A percentile compares a stretch with the other conserved stretches of the same genome.
Evolutionary conservation across 2,797 vertebrate species (phyloP).

Genomic region (Pipistrellus nathusii): DNA sequence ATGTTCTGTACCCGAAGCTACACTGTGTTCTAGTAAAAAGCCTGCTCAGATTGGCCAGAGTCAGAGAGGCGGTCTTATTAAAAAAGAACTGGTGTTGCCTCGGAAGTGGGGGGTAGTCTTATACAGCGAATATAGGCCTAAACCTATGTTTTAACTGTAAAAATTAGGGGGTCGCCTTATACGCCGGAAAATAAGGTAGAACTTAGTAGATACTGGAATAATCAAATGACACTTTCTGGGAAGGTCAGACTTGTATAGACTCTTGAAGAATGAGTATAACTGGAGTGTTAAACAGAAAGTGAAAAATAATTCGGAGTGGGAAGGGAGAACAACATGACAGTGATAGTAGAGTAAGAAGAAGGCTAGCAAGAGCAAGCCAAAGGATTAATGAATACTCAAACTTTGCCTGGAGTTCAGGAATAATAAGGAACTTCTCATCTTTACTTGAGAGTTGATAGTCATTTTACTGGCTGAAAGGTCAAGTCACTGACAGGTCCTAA

Average conservation of each 20-base stretch:
- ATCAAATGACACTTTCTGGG: background rate
- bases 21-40: no score
- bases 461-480: constrained; percentile 27
- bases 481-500: background rate
- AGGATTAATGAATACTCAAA: constrained; percentile 28
- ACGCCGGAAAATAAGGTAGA: background rate
- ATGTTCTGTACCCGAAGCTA: no score
- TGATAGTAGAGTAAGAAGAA: background rate
- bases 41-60: no score
- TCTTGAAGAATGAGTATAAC: background rate
- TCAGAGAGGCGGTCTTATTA: no score
- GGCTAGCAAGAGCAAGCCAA: background rate
- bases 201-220: background rate
- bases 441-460: background rate
- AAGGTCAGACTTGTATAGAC: background rate
- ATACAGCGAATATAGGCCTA: no score
- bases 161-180: no score
- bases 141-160: no score
- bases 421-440: background rate
- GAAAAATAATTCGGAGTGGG: background rate
- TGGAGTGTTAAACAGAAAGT: background rate
- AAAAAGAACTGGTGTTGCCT: no score
- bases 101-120: no score
- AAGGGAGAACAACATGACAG: background rate
- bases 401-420: background rate